Evolutionary conservation across 2,113 vertebrate genomes (phyloP).

Genomic region (Sebastes fasciatus): DNA sequence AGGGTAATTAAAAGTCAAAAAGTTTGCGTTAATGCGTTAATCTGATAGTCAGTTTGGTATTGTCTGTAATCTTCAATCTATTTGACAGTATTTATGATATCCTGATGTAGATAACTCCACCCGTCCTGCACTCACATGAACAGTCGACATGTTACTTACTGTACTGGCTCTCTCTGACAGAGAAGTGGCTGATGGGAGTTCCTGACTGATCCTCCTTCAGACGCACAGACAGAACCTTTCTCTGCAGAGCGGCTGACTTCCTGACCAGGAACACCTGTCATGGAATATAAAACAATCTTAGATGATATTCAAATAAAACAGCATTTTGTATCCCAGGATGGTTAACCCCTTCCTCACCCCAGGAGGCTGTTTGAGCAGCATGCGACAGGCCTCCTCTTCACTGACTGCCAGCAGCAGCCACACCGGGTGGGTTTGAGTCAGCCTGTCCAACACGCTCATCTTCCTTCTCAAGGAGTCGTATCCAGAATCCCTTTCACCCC

Average conservation of each 20-base stretch:
- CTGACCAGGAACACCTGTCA: slow-evolving; percentile 92
- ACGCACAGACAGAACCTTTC: slow-evolving; percentile 91
- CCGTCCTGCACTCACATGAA: background rate
- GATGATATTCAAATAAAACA: background rate
- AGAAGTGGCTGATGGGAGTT: slow-evolving; percentile 87
- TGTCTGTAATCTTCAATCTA: too few species aligned
- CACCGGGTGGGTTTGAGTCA: slow-evolving; percentile 90
- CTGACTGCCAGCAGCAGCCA: slow-evolving; percentile 92
- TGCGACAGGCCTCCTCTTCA: slow-evolving; percentile 85
- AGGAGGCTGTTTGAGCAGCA: slow-evolving; percentile 88
- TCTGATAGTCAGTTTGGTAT: too few species aligned
- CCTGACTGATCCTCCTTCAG: slow-evolving; percentile 79
- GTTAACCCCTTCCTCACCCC: slow-evolving; percentile 85
- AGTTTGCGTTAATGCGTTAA: too few species aligned
- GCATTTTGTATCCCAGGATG: background rate
- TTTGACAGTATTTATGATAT: background rate
- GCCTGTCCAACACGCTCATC: slow-evolving; percentile 92
- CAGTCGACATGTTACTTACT: slow-evolving; percentile 84
- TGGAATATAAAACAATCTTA: background rate
- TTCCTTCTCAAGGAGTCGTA: slow-evolving; percentile 90
- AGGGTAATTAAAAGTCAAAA: too few species aligned
- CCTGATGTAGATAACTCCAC: background rate
- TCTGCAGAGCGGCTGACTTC: slow-evolving; percentile 89
- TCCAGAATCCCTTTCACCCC: slow-evolving; percentile 88
- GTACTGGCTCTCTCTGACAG: slow-evolving; percentile 93